Conservation (phyloP, 1,140 invertebrate genomes). For the Drosophila prosaltans region DNA sequence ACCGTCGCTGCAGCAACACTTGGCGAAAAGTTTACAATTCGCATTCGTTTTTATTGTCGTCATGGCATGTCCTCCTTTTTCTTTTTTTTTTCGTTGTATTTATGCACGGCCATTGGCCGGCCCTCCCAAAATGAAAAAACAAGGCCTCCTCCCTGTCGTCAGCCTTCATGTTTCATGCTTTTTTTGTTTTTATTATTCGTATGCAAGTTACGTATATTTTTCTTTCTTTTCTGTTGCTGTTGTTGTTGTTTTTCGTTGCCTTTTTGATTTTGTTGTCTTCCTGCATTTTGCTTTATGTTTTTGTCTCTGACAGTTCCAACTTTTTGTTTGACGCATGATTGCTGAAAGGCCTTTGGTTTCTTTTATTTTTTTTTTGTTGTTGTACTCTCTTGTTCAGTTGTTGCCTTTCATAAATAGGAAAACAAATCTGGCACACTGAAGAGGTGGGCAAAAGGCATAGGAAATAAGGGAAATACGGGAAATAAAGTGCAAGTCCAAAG, state of each 20-base stretch:
- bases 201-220: conserved; percentile 55
- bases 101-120: conserved; percentile 55
- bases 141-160: background rate
- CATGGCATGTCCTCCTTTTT: conserved; percentile 66
- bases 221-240: conserved; percentile 13
- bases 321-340: conserved; percentile 75
- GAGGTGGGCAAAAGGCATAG: conserved; percentile 43
- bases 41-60: conserved; percentile 79
- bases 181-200: conserved; percentile 41
- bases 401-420: conserved; percentile 47
- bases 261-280: conserved; percentile 46
- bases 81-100: conserved; percentile 27
- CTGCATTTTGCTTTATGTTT: conserved; percentile 51
- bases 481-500: conserved; percentile 21
- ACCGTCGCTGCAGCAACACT: conserved; percentile 47
- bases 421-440: conserved; percentile 52
- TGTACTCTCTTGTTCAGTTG: background rate
- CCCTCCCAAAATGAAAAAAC: background rate
- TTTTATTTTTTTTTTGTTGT: conserved; percentile 22
- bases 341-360: conserved; percentile 74
- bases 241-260: background rate
- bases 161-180: background rate
- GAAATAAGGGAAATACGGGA: conserved; percentile 21
- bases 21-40: conserved; percentile 77
- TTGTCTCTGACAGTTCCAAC: conserved; percentile 75